Evolutionary conservation across 2,888 invertebrate species (phyloP).

Genomic region (Leucophenga montana): DNA sequence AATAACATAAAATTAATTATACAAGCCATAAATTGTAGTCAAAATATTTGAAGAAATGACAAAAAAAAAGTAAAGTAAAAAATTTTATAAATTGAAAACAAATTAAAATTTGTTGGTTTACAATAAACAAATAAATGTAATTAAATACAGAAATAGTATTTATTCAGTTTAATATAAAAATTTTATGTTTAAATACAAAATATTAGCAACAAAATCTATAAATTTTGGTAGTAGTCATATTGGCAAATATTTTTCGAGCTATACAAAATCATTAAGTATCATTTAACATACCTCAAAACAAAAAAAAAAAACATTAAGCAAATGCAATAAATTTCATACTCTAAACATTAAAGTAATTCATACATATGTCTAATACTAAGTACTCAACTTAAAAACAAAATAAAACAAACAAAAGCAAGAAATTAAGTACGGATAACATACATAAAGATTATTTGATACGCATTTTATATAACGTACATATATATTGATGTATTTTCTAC

Average conservation of each 20-base stretch:
- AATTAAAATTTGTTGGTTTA: not conserved
- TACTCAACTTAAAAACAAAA: not conserved
- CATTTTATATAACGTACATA: slow-evolving; percentile 12
- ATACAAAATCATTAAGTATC: not conserved
- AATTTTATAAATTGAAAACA: not conserved
- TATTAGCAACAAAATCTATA: not conserved
- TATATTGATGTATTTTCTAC: slow-evolving; percentile 18
- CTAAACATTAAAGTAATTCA: slow-evolving; percentile 2
- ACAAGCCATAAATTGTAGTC: slow-evolving; percentile 10
- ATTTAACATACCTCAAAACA: not conserved
- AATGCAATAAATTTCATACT: slow-evolving; percentile 21
- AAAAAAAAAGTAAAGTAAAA: slow-evolving; percentile 1
- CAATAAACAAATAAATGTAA: not conserved
- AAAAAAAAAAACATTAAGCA: slow-evolving; percentile 4
- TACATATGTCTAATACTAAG: slow-evolving; percentile 6
- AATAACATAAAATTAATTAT: slow-evolving; percentile 5
- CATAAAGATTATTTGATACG: slow-evolving; percentile 17
- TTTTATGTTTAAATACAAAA: not conserved
- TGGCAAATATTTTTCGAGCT: slow-evolving; percentile 4
- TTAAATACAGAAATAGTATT: not conserved
- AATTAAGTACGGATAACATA: not conserved
- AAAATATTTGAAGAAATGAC: not conserved
- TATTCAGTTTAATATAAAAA: slow-evolving; percentile 1
- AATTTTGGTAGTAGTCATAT: slow-evolving; percentile 4
- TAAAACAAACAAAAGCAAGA: not conserved